Percentiles rank a stretch among this genome's conserved stretches.
These are phyloP conservation scores for Cosmorhoe ocellata DNA, from an alignment of 2,888 invertebrate species.

Conservation along the genomic window DNA sequence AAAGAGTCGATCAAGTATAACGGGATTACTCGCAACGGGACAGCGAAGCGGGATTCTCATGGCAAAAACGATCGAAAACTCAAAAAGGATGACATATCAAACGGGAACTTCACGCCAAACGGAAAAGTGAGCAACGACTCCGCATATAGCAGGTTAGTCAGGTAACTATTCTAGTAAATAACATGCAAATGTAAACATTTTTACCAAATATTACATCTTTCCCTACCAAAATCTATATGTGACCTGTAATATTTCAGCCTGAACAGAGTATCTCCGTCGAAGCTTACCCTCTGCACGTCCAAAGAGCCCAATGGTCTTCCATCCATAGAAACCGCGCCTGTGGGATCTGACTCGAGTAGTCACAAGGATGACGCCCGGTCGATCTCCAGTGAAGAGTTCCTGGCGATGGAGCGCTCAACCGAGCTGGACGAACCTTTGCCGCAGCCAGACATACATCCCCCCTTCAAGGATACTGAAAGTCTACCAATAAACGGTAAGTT, in stretches of 20 bases:
- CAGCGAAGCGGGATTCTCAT: constrained; percentile 57
- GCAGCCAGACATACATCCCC: constrained; percentile 44
- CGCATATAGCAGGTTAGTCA: constrained; percentile 92
- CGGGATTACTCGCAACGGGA: constrained; percentile 47
- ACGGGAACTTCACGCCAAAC: constrained; percentile 68
- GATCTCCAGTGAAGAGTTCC: constrained; percentile 72
- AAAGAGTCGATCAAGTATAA: constrained; percentile 54
- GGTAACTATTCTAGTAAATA: constrained; percentile 57
- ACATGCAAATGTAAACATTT: background rate
- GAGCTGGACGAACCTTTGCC: constrained; percentile 59
- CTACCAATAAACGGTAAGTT: constrained; percentile 50
- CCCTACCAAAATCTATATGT: no score
- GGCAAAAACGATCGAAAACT: constrained; percentile 60
- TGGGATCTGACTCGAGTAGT: constrained; percentile 63
- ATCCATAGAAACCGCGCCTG: constrained; percentile 59
- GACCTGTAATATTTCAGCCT: constrained; percentile 50
- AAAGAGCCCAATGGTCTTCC: constrained; percentile 63
- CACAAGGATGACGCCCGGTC: constrained; percentile 69
- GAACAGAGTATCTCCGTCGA: constrained; percentile 75
- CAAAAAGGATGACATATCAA: constrained; percentile 58
- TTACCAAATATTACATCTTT: no score
- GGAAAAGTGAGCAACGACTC: constrained; percentile 84
- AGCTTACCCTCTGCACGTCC: constrained; percentile 67
- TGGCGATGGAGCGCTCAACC: constrained; percentile 76
- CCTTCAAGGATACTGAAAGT: constrained; percentile 54